Base-by-base conservation (phyloP, 2,888 invertebrate genomes). In the Muscina levida region DNA sequence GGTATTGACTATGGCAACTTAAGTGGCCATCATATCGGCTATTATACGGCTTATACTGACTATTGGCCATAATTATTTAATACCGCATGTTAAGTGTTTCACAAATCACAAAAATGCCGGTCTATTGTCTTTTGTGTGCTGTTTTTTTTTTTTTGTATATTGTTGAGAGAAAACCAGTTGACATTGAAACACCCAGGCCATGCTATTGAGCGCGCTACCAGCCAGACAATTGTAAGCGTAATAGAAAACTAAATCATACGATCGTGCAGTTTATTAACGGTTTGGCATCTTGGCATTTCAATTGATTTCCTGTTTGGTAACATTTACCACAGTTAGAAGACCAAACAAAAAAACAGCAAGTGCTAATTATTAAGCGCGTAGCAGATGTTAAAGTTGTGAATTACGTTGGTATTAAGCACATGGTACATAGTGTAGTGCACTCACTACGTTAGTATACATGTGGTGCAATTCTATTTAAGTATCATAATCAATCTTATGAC, bases 111-210 rank as follows among this genome's bases (percentile, higher is more conserved):
- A 44, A 62, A 44, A 62, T 39, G 62, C 62, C 44, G 44, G 62
- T 62, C 44, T 62, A 44, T 62, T 62, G 37, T 62, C 24, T 42
- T 44, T 1, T 11, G 22, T 3, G 22, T 59, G 15, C 13, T 19
- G 13, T 15, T 37, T n/a, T n/a, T 39, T 19, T 10, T 15, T 70
- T 46, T 15, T 42, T 31, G 22, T 22, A n/a, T 19, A n/a, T 31
- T 71, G 65, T 0, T 26, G 15, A 42, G 39, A 19, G 31, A 65
- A 81, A 81, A 78, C 66, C 68, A 74, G 81, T 79, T 82, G 82
- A 77, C 82, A 82, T 82, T 82, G 81, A 77, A 80, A 72, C 39
- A 59, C 39, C 74, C 77, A 81, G 71, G 46, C 57, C 48, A 67
- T 77, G 53, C 67, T 68, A 59, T 70, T 70, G 42, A 11, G 13